These are phyloP conservation scores for Hippocampus mohnikei DNA, from an alignment of 2,113 vertebrate genomes.

Conservation along the genomic window DNA sequence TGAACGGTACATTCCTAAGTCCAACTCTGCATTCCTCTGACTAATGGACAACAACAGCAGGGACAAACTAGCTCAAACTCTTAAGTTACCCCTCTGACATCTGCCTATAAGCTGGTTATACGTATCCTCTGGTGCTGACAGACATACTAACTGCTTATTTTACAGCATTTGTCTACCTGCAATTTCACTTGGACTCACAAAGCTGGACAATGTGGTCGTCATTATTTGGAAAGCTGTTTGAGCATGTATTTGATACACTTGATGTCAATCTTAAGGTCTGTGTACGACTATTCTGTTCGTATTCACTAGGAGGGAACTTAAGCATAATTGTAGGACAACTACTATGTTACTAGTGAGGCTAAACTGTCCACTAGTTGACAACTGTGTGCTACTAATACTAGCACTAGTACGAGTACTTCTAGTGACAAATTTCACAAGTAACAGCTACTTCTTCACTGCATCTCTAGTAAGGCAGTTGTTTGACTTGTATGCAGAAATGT, in stretches of 20 bases:
- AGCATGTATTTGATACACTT: not conserved
- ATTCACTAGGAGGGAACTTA: too few species aligned
- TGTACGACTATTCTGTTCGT: too few species aligned
- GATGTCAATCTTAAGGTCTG: not conserved
- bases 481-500: too few species aligned
- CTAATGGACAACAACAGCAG: constrained; percentile 67
- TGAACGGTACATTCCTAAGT: constrained; percentile 65
- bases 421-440: too few species aligned
- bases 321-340: too few species aligned
- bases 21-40: constrained; percentile 62
- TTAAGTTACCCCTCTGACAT: constrained; percentile 21
- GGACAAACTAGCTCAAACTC: constrained; percentile 21
- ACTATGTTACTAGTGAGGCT: too few species aligned
- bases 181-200: not conserved
- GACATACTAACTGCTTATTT: not conserved
- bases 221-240: not conserved
- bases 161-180: not conserved
- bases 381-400: too few species aligned
- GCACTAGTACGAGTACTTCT: too few species aligned
- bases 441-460: too few species aligned
- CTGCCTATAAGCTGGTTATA: constrained; percentile 19
- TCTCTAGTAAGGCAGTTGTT: too few species aligned
- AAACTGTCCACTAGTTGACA: too few species aligned
- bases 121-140: constrained; percentile 16
- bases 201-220: not conserved